Percentiles rank a stretch among this genome's conserved stretches.
Evolutionary conservation across 2,888 invertebrate genomes (phyloP).

Genomic region (Pseudococcus viburni): DNA sequence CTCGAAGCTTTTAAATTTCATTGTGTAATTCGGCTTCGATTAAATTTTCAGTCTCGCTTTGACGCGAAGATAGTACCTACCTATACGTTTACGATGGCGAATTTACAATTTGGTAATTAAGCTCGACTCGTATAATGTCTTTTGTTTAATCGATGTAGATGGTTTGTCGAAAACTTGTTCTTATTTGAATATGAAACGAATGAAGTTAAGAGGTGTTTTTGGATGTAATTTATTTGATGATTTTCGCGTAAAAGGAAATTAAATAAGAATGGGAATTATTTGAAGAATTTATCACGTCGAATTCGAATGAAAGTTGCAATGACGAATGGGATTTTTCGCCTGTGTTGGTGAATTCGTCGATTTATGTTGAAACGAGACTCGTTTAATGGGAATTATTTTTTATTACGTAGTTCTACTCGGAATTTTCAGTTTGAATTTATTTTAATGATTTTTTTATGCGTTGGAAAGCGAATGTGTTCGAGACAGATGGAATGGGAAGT

Average conservation of each 20-base stretch:
- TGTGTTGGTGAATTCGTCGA: neutral
- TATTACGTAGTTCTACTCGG: no score
- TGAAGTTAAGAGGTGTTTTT: constrained; percentile 10
- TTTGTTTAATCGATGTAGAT: constrained; percentile 25
- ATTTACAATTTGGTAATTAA: constrained; percentile 40
- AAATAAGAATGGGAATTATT: constrained; percentile 11
- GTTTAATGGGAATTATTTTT: neutral
- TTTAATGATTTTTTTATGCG: neutral
- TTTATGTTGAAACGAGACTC: neutral
- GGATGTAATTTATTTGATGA: constrained; percentile 14
- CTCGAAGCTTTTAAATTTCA: constrained; percentile 44
- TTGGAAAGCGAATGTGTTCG: neutral
- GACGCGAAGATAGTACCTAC: neutral
- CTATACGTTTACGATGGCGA: neutral
- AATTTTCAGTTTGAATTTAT: no score
- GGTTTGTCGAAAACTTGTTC: constrained; percentile 30
- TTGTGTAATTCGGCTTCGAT: constrained; percentile 34
- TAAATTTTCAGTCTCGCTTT: constrained; percentile 34
- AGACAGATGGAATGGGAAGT: no score
- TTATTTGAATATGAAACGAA: constrained; percentile 23
- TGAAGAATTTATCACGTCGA: constrained; percentile 9
- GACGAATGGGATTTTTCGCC: neutral
- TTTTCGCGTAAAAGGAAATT: constrained; percentile 12
- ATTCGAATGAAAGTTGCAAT: neutral
- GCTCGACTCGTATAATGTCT: constrained; percentile 33